Evolutionary conservation across 2,888 invertebrate species (phyloP).

Genomic region (Norana najaformis): DNA sequence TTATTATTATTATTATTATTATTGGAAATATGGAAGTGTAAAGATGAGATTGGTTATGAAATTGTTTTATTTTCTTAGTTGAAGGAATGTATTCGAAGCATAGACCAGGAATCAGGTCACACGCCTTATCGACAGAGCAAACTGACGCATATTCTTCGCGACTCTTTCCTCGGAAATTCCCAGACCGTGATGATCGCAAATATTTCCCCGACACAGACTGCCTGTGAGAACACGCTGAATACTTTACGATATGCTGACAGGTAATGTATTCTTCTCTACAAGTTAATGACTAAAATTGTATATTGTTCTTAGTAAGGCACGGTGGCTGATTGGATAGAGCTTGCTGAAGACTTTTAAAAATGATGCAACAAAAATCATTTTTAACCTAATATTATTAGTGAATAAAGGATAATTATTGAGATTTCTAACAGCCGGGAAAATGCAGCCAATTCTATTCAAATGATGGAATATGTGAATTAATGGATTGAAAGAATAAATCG

Average conservation of each 20-base stretch:
- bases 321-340: too few relatives aligned
- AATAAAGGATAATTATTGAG: too few relatives aligned
- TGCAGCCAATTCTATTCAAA: too few relatives aligned
- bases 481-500: too few relatives aligned
- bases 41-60: background rate
- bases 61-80: constrained; percentile 48
- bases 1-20: background rate
- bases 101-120: constrained; percentile 60
- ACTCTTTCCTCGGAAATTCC: constrained; percentile 60
- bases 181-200: constrained; percentile 62
- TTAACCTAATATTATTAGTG: too few relatives aligned
- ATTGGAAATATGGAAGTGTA: background rate
- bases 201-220: constrained; percentile 54
- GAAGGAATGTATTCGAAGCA: constrained; percentile 61
- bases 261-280: constrained; percentile 43
- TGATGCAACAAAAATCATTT: too few relatives aligned
- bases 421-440: too few relatives aligned
- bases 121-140: constrained; percentile 62
- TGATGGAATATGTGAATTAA: too few relatives aligned
- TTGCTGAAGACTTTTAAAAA: too few relatives aligned
- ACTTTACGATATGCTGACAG: constrained; percentile 62
- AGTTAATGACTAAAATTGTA: background rate
- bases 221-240: constrained; percentile 61
- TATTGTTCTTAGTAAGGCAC: too few relatives aligned
- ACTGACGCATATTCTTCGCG: constrained; percentile 61